Base-by-base conservation (phyloP, 2,113 vertebrate genomes). In the Nothobranchius kuhntae region DNA sequence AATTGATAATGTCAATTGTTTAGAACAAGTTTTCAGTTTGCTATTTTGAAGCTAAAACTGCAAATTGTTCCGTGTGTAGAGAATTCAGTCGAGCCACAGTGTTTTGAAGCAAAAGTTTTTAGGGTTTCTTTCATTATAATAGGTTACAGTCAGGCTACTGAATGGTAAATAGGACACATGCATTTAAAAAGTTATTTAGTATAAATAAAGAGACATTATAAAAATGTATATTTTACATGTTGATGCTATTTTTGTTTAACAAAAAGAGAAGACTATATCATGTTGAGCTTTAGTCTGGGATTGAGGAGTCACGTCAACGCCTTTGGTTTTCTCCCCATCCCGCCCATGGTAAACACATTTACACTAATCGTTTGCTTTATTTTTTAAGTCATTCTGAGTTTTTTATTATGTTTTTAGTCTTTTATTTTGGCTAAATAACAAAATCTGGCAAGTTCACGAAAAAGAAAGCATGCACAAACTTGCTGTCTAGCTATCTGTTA, bases 391-490 rank as follows among this genome's bases (percentile, higher is more conserved):
- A 85, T 86, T 69, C 72, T 81, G 80, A 73, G 84, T 73, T 68
- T 92, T 86, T 87, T 81, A 75, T 73, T 88, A 68, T 71, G 3
- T 52, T 52, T 52, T 75, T 87, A 71, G 69, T 90, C 90, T 89
- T 73, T 73, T 87, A 71, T 68, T 92, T 91, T 90, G 83, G 83
- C 86, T 89, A 82, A 89, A 90, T 90, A 89, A 91, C 89, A 90
- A 90, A 93, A 94, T 93, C 91, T 89, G 92, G 93, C 95, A 95
- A 96, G 96, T 94, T 91, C 89, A 89, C 92, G 93, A 91, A 93
- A 96, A 95, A 93, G 91, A 94, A 90, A 93, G 96, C 96, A 98
- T 98, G 96, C 95, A 95, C 76, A 94, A 92, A 94, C 96, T 96
- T 96, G 95, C 95, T 94, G 91, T 80, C 89, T 93, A 94, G 80